Evolutionary conservation across 2,113 vertebrate genomes (phyloP), one percentile per base, ranked within the genome.

Genomic region (Eptesicus fuscus): DNA sequence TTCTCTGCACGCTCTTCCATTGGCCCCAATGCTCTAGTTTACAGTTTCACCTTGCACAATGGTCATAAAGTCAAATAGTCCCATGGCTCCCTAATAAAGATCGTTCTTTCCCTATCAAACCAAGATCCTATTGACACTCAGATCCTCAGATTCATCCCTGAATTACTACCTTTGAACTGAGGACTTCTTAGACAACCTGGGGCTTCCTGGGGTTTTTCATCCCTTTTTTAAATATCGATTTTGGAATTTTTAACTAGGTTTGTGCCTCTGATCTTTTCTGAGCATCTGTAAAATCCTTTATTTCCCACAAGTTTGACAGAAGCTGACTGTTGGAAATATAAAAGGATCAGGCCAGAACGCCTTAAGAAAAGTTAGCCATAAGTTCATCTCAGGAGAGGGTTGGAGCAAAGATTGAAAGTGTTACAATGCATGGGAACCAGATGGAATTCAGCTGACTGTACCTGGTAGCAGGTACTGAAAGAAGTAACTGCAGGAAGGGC

Each of bases 101-200:
- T 96, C 49, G 92, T 98, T 98, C 94, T 97, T 98, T 95, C 96
- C 97, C 94, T 98, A 97, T 98, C 98, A 98, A 98, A 95, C 92
- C 95, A 42, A 93, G 96, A 95, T 96, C 83, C 90, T 98, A 99
- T 98, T 98, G 98, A 99, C 98, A 98, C 97, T 83, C 98, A 98
- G 98, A 98, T 98, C 98, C 98, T 98, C 94, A 96, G 97, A 96
- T 98, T 98, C 98, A 98, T 98, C 96, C 97, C 63, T 74, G 97
- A 97, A 97, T 95, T 96, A 96, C 97, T 98, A 98, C 94, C 98
- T 98, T 99, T 99, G 98, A 99, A 99, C 98, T 99, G 96, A 98
- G 95, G 95, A 97, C 98, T 98, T 98, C 98, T 97, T 98, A 97
- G 96, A 96, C 96, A 98, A 98, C 96, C 96, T 97, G 94, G 97